These are phyloP conservation scores for Camponotus vicinus DNA, from an alignment of 1,140 invertebrate genomes.

Conservation along the genomic window DNA sequence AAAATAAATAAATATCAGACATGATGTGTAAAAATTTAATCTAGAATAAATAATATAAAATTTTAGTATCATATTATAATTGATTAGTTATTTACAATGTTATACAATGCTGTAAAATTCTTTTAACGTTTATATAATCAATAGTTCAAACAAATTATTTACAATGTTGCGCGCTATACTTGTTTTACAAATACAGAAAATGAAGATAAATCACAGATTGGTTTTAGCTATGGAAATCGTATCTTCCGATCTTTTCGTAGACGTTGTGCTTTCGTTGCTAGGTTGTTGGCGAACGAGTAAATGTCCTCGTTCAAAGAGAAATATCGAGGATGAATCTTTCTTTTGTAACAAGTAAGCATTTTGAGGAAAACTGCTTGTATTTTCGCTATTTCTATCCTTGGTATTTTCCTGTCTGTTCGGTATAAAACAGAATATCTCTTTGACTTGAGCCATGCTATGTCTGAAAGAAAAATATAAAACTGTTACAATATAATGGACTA, in stretches of 20 bases:
- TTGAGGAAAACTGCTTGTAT: slow-evolving; percentile 36
- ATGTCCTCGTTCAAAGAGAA: slow-evolving; percentile 60
- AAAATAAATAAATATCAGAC: slow-evolving; percentile 4
- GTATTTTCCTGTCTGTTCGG: slow-evolving; percentile 49
- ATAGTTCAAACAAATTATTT: slow-evolving; percentile 16
- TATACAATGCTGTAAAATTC: slow-evolving; percentile 8
- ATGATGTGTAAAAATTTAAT: slow-evolving; percentile 45
- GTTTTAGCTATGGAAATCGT: slow-evolving; percentile 65
- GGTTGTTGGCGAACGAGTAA: slow-evolving; percentile 44
- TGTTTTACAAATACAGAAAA: background rate
- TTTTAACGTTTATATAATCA: background rate
- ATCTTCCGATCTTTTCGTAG: slow-evolving; percentile 48
- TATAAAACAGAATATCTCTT: slow-evolving; percentile 71
- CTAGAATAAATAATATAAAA: slow-evolving; percentile 52
- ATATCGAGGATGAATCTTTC: slow-evolving; percentile 51
- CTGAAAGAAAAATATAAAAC: slow-evolving; percentile 56
- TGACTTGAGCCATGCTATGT: slow-evolving; percentile 69
- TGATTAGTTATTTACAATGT: slow-evolving; percentile 3
- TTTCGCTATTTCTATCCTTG: slow-evolving; percentile 49
- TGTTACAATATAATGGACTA: background rate
- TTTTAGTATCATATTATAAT: slow-evolving; percentile 26
- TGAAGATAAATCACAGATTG: slow-evolving; percentile 54
- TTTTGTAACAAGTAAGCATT: slow-evolving; percentile 52
- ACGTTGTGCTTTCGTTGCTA: slow-evolving; percentile 61
- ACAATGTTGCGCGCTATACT: background rate